Percentiles rank a stretch among this genome's conserved stretches.
Evolutionary conservation across 1,140 invertebrate genomes (phyloP).

Genomic region (Panagrolaimus sp.): DNA sequence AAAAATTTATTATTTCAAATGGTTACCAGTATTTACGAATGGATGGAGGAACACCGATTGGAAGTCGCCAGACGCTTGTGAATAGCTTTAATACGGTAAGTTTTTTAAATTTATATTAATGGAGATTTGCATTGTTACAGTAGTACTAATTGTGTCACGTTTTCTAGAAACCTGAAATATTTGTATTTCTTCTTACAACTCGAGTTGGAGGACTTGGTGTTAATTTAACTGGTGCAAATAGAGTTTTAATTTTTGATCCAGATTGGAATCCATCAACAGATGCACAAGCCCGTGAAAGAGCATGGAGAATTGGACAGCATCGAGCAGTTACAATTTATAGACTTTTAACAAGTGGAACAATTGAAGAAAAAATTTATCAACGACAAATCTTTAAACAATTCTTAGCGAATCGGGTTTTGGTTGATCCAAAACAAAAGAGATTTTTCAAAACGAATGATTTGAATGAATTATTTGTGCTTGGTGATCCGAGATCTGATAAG

Average conservation of each 20-base stretch:
- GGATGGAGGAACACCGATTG: constrained; percentile 80
- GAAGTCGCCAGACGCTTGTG: constrained; percentile 75
- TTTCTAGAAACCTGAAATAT: constrained; percentile 65
- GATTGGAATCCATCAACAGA: constrained; percentile 81
- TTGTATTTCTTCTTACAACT: constrained; percentile 87
- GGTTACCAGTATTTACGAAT: constrained; percentile 75
- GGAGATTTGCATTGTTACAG: no score
- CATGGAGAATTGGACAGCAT: constrained; percentile 83
- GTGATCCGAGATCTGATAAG: constrained; percentile 63
- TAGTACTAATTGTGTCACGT: neutral
- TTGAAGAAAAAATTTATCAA: constrained; percentile 89
- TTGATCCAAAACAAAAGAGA: constrained; percentile 83
- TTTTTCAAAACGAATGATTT: constrained; percentile 88
- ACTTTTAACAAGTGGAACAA: constrained; percentile 75
- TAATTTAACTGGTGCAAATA: constrained; percentile 85
- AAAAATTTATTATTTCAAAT: constrained; percentile 73
- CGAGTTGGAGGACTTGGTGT: constrained; percentile 88
- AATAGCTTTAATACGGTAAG: constrained; percentile 75
- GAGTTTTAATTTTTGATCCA: constrained; percentile 92
- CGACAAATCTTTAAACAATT: constrained; percentile 85
- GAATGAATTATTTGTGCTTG: constrained; percentile 80
- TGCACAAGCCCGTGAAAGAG: constrained; percentile 69
- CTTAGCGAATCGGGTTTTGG: constrained; percentile 81
- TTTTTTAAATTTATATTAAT: constrained; percentile 6
- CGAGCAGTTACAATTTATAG: constrained; percentile 81